Evolutionary conservation across 2,113 vertebrate species (phyloP).

Genomic region (Mustela lutreola): DNA sequence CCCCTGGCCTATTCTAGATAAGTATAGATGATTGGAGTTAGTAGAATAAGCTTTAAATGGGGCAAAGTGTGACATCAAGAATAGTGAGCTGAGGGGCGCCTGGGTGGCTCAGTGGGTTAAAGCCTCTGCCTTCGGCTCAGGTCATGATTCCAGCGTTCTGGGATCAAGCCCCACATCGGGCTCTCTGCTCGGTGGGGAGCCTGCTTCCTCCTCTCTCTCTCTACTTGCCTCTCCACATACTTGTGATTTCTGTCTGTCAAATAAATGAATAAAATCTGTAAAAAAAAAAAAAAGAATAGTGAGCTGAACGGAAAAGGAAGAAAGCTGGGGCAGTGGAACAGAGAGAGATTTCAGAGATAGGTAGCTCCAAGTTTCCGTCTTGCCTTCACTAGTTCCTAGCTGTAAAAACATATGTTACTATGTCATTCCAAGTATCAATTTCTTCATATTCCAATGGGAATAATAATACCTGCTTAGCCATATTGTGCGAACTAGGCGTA

Average conservation of each 20-base stretch:
- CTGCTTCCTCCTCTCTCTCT: no score
- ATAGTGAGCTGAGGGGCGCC: not conserved
- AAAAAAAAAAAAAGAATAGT: not conserved
- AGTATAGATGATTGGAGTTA: not conserved
- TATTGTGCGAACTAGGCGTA: not conserved
- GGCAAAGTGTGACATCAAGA: not conserved
- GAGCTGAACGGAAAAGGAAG: not conserved
- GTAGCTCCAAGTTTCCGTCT: not conserved
- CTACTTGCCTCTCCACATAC: no score
- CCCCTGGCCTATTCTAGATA: not conserved
- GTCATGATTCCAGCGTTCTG: no score
- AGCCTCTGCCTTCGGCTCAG: no score
- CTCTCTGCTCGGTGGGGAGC: no score
- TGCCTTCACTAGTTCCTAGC: not conserved
- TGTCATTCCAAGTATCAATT: not conserved
- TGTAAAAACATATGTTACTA: not conserved
- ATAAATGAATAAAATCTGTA: no score
- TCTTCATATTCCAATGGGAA: conserved; percentile 18
- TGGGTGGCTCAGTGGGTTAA: no score
- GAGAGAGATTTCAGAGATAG: not conserved
- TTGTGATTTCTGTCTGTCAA: no score
- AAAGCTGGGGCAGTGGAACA: not conserved
- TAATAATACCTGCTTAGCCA: not conserved
- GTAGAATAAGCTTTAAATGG: not conserved
- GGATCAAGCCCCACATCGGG: no score